Evolutionary conservation across 2,797 vertebrate genomes (phyloP).

Genomic region (Cheracebus regulus): DNA sequence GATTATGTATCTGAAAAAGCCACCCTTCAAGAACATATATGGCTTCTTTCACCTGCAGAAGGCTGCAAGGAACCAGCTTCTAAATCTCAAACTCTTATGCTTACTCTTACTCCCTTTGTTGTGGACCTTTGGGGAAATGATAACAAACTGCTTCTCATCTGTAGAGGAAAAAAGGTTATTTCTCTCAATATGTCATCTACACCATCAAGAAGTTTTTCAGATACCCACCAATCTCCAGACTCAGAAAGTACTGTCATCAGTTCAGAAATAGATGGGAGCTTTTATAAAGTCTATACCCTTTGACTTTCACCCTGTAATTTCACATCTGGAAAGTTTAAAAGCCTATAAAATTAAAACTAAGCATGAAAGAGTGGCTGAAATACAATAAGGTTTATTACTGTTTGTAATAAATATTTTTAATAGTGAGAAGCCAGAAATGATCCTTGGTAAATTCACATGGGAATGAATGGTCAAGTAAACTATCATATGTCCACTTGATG

Average conservation of each 20-base stretch:
- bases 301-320: constrained; percentile 10
- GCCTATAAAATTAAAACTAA: constrained; percentile 31
- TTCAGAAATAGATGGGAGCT: background rate
- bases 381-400: background rate
- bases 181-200: background rate
- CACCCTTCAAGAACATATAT: background rate
- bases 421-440: background rate
- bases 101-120: background rate
- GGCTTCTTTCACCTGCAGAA: background rate
- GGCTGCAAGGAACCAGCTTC: background rate
- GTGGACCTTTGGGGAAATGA: background rate
- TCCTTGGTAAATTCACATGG: background rate
- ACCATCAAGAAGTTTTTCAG: background rate
- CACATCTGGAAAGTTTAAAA: background rate
- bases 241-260: background rate
- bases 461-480: background rate
- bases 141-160: background rate
- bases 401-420: background rate
- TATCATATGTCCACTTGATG: background rate
- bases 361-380: background rate
- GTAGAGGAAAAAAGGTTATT: background rate
- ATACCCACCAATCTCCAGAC: background rate
- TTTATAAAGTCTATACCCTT: background rate
- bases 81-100: background rate
- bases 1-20: background rate